Conservation (phyloP, 2,888 invertebrate species). For the Pachycephus smyrnensis region DNA sequence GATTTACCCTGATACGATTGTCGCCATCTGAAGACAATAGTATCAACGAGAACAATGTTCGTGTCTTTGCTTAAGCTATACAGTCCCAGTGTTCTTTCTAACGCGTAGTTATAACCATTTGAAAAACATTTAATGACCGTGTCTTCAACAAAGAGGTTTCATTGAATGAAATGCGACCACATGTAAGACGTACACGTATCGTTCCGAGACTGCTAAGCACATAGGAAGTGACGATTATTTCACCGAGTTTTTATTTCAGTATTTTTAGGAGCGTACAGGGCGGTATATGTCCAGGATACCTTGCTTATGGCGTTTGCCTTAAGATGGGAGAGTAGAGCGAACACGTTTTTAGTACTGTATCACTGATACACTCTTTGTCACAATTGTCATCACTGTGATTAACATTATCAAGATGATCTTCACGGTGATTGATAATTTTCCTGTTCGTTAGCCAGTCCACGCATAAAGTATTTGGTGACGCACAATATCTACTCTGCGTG, state of each 20-base stretch:
- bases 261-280: background rate
- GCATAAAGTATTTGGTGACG: slow-evolving; percentile 42
- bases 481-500: slow-evolving; percentile 38
- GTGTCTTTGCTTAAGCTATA: background rate
- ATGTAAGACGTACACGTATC: background rate
- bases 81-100: background rate
- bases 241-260: background rate
- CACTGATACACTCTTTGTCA: slow-evolving; percentile 31
- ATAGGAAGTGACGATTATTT: background rate
- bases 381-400: slow-evolving; percentile 26
- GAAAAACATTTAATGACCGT: background rate
- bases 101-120: too few relatives aligned
- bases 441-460: slow-evolving; percentile 39
- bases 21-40: background rate
- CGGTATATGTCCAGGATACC: background rate
- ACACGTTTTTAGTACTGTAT: slow-evolving; percentile 33
- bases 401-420: slow-evolving; percentile 34
- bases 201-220: too few relatives aligned
- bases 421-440: slow-evolving; percentile 2
- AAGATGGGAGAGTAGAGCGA: slow-evolving; percentile 38
- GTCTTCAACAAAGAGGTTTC: background rate
- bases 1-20: background rate
- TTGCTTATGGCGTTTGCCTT: slow-evolving; percentile 36
- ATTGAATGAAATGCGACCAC: background rate
- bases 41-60: background rate